Evolutionary conservation across 2,113 vertebrate species (phyloP).

Genomic region (Calyptommatus sinebrachiatus): DNA sequence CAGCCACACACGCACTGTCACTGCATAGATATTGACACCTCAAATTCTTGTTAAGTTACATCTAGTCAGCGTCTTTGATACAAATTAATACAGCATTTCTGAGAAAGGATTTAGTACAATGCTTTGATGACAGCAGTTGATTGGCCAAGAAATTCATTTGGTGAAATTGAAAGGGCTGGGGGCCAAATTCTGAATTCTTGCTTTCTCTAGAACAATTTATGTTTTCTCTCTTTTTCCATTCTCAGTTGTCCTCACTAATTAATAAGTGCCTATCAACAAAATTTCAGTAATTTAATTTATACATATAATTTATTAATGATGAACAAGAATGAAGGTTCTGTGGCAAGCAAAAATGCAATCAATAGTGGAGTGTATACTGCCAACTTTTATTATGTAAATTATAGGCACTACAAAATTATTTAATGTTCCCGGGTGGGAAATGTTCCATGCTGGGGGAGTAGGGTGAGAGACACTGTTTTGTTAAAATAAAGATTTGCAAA

Average conservation of each 20-base stretch:
- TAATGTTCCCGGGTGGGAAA: constrained; percentile 14
- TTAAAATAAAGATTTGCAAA: neutral
- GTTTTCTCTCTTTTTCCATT: neutral
- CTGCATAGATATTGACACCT: neutral
- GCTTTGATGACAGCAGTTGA: constrained; percentile 32
- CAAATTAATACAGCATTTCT: neutral
- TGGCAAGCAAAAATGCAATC: constrained; percentile 21
- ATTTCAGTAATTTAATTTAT: constrained; percentile 26
- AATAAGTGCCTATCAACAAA: constrained; percentile 19
- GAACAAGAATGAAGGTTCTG: constrained; percentile 24
- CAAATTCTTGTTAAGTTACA: constrained; percentile 35
- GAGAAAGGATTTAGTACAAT: constrained; percentile 8
- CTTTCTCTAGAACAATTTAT: constrained; percentile 16
- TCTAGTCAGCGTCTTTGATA: constrained; percentile 14
- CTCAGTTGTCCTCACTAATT: constrained; percentile 7
- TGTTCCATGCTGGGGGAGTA: neutral
- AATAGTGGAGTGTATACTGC: constrained; percentile 11
- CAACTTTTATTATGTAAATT: constrained; percentile 34
- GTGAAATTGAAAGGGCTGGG: constrained; percentile 14
- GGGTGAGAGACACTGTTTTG: neutral
- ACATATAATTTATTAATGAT: constrained; percentile 13
- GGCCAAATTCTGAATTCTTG: constrained; percentile 4
- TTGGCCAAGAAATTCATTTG: constrained; percentile 36
- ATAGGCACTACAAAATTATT: constrained; percentile 28
- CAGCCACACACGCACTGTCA: neutral